These are phyloP conservation scores for Ennomos fuscantarius DNA, from an alignment of 2,888 invertebrate species.

Conservation along the genomic window DNA sequence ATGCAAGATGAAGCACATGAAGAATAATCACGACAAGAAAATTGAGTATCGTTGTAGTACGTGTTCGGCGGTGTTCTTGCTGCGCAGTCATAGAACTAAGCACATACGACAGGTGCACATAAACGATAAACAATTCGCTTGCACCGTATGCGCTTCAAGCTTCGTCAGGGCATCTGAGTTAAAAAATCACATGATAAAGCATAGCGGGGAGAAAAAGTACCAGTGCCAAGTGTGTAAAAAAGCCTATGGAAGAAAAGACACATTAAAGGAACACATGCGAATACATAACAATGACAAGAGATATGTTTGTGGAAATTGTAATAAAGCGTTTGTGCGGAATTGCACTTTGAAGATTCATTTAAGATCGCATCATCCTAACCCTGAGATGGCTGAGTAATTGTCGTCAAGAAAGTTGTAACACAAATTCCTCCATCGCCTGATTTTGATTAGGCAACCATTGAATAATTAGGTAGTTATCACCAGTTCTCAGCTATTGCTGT, in stretches of 20 bases:
- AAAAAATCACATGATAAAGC: slow-evolving; percentile 60
- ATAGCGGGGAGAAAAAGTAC: slow-evolving; percentile 7
- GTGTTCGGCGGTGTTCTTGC: slow-evolving; percentile 66
- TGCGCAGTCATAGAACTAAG: slow-evolving; percentile 58
- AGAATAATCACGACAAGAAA: slow-evolving; percentile 37
- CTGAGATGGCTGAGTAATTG: neutral
- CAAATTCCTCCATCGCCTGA: too few species aligned
- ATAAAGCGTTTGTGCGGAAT: slow-evolving; percentile 52
- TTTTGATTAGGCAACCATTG: too few species aligned
- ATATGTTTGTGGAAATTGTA: neutral
- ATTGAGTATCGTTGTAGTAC: slow-evolving; percentile 69
- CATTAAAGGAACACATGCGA: slow-evolving; percentile 36
- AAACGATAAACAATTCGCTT: slow-evolving; percentile 60
- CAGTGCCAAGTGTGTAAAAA: slow-evolving; percentile 14
- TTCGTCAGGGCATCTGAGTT: slow-evolving; percentile 63
- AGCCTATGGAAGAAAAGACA: slow-evolving; percentile 61
- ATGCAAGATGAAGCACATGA: slow-evolving; percentile 49
- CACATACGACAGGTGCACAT: slow-evolving; percentile 71
- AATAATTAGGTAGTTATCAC: too few species aligned
- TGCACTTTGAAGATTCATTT: slow-evolving; percentile 60
- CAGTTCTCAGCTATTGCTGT: too few species aligned
- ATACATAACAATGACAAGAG: slow-evolving; percentile 13
- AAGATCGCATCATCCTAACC: slow-evolving; percentile 36
- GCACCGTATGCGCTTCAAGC: slow-evolving; percentile 60
- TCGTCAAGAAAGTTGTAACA: slow-evolving; percentile 45